Base-by-base conservation (phyloP, 2,888 invertebrate species). In the Caenorhabditis sp. region DNA sequence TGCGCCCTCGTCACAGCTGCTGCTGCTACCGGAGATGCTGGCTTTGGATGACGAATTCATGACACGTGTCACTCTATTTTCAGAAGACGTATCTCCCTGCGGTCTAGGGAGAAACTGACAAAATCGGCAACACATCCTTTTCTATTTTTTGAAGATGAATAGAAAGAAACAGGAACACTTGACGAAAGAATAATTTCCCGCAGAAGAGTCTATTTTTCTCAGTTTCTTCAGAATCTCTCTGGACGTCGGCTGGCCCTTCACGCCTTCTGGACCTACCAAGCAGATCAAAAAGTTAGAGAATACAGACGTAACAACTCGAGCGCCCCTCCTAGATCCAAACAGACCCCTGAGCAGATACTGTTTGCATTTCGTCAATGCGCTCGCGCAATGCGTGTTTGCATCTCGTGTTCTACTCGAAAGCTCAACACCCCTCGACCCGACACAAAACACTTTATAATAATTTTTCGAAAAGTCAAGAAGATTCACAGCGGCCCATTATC, bases 371-470 rank as follows among this genome's bases (percentile, higher is more conserved):
- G 76, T 50, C 58, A 40, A 47, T 20, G 62, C 53, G 56, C 26
- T 40, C 44, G 69, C 69, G 47, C 74, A 60, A 65, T 67, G 76
- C 67, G 67, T 76, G 76, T 76, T 76, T 76, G 67, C 76, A 76
- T 71, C 79, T 79, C 79, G 79, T 79, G 79, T 79, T 79, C 79
- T 67, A 79, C 79, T 79, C 71, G 61, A 79, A 72, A 71, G 72
- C 65, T 76, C 76, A 76, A 61, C 76, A 67, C 67, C 44, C 9
- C 32, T 28, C 72, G 47, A 32, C 32, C 20, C 72, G 47, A 32
- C 32, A 32, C 58, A 74, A 65, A 74, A 74, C 74, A 74, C 65
- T 74, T 67, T 74, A 65, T 74, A 74, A 65, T 51, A 56, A 50
- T 64, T 64, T 72, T 22, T 15, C 28, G 20, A 26, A 44, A 32